Conservation (phyloP, 2,797 vertebrate genomes). For the Chaunax sp. region DNA sequence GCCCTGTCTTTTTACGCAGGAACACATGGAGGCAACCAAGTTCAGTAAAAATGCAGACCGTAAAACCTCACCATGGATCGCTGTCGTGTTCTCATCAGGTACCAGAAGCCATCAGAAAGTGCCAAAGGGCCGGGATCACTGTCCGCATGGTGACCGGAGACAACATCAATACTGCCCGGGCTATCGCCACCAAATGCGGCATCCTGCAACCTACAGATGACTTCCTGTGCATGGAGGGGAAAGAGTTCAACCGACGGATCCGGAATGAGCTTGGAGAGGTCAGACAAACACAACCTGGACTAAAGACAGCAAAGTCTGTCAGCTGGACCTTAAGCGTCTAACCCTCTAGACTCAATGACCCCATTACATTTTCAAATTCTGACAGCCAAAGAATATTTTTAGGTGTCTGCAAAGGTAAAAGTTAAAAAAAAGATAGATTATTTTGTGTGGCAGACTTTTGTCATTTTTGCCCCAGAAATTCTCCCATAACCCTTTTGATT, state of each 20-base stretch:
- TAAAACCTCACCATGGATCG: neutral
- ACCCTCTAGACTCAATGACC: too few species aligned
- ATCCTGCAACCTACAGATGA: constrained; percentile 95
- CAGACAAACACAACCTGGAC: constrained; percentile 18
- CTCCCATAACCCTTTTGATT: neutral
- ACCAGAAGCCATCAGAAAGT: constrained; percentile 96
- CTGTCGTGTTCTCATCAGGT: constrained; percentile 80
- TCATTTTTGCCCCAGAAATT: too few species aligned
- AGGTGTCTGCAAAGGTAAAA: too few species aligned
- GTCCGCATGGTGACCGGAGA: constrained; percentile 99
- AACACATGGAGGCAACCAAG: neutral
- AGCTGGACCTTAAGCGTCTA: too few species aligned
- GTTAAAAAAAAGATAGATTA: too few species aligned
- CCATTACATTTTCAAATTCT: too few species aligned
- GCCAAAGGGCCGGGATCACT: constrained; percentile 96
- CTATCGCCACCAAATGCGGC: constrained; percentile 96
- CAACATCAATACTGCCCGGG: constrained; percentile 96
- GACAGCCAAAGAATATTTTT: too few species aligned
- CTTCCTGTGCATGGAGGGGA: constrained; percentile 95
- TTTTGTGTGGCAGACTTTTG: too few species aligned
- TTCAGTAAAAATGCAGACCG: neutral
- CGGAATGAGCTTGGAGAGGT: constrained; percentile 94
- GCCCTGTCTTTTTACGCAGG: neutral
- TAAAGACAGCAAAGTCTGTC: too few species aligned
- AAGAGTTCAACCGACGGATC: constrained; percentile 96